Evolutionary conservation across 2,888 invertebrate genomes (phyloP).

Genomic region (Lasioglossum figueresi): DNA sequence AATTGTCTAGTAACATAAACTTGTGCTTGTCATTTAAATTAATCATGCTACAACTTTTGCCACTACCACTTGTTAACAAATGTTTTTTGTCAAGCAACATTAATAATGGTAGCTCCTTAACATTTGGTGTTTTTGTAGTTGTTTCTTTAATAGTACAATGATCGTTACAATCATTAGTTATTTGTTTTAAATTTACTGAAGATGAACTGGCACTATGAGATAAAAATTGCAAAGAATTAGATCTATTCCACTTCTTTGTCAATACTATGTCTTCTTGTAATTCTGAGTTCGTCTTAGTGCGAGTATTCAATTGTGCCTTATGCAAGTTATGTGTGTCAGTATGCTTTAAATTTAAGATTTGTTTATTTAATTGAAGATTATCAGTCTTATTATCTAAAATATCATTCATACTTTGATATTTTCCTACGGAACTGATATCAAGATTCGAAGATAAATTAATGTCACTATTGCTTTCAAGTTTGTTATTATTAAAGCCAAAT

Average conservation of each 20-base stretch:
- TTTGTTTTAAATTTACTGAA: slow-evolving; percentile 39
- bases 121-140: slow-evolving; percentile 64
- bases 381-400: slow-evolving; percentile 61
- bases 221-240: slow-evolving; percentile 35
- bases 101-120: slow-evolving; percentile 79
- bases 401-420: slow-evolving; percentile 40
- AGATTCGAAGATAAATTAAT: slow-evolving; percentile 39
- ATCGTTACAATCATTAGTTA: slow-evolving; percentile 4
- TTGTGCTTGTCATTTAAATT: slow-evolving; percentile 77
- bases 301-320: slow-evolving; percentile 21
- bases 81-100: slow-evolving; percentile 74
- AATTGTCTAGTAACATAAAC: slow-evolving; percentile 72
- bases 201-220: slow-evolving; percentile 54
- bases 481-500: slow-evolving; percentile 43
- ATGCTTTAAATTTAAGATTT: slow-evolving; percentile 28
- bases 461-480: slow-evolving; percentile 52
- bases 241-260: slow-evolving; percentile 31
- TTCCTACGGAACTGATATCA: slow-evolving; percentile 39
- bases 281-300: not conserved
- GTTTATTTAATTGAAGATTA: slow-evolving; percentile 38
- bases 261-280: not conserved
- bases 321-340: slow-evolving; percentile 7
- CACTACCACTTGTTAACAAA: slow-evolving; percentile 64
- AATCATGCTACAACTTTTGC: slow-evolving; percentile 79
- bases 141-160: slow-evolving; percentile 32